Percentiles rank a stretch among this genome's conserved stretches.
Conservation (phyloP, 30 jellyfish, hydroid and myxozoan genomes). For the Phacellophora camtschatica region DNA sequence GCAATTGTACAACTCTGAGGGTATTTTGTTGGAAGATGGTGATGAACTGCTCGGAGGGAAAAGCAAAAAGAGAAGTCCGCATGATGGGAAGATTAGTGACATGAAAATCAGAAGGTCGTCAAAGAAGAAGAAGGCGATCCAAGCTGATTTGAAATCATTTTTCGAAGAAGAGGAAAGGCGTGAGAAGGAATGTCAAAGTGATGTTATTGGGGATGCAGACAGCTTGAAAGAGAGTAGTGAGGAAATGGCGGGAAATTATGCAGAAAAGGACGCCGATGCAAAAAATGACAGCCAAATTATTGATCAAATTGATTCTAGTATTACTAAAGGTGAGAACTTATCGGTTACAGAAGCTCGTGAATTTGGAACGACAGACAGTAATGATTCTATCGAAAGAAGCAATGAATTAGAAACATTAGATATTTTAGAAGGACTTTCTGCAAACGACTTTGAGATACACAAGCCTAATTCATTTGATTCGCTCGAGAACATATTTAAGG, state of each 20-base stretch:
- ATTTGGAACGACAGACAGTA: neutral
- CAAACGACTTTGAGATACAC: neutral
- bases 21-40: conserved; percentile 15
- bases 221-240: neutral
- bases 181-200: neutral
- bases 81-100: conserved; percentile 10
- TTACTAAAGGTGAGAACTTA: neutral
- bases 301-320: neutral
- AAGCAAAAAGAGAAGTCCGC: neutral
- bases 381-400: neutral
- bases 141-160: conserved; percentile 49
- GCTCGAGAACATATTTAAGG: neutral
- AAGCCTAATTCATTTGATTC: neutral
- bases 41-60: neutral
- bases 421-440: neutral
- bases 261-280: neutral
- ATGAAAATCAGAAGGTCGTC: conserved; percentile 30
- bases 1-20: conserved; percentile 39
- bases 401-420: neutral
- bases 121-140: conserved; percentile 48
- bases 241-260: neutral
- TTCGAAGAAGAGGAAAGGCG: neutral
- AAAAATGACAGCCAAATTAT: neutral
- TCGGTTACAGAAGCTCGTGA: neutral
- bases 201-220: neutral